Conservation (phyloP, 2,797 vertebrate genomes). For the Megalops cyprinoides region DNA sequence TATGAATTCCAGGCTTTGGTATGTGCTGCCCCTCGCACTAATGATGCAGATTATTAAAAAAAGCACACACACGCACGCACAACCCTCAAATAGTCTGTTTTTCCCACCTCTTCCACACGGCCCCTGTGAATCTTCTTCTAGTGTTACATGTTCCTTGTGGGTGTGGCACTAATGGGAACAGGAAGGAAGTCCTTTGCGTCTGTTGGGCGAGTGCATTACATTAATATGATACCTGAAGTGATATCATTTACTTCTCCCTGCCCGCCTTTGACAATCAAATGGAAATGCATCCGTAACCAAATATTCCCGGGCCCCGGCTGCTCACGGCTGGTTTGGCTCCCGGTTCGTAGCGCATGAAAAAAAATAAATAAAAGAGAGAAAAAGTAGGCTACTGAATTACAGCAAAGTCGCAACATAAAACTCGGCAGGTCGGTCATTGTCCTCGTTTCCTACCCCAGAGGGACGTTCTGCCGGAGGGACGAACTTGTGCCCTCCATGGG, state of each 20-base stretch:
- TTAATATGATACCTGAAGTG: slow-evolving; percentile 75
- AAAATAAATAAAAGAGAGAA: background rate
- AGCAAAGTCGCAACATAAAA: slow-evolving; percentile 28
- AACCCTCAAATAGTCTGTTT: slow-evolving; percentile 32
- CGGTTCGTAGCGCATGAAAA: slow-evolving; percentile 34
- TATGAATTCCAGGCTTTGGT: background rate
- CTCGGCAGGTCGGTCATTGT: background rate
- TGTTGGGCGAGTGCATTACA: slow-evolving; percentile 58
- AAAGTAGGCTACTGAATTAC: slow-evolving; percentile 35
- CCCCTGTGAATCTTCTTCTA: slow-evolving; percentile 75
- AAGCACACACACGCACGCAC: too few relatives aligned
- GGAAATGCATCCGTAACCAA: slow-evolving; percentile 75
- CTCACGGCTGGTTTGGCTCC: slow-evolving; percentile 60
- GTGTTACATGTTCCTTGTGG: slow-evolving; percentile 70
- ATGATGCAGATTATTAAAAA: background rate
- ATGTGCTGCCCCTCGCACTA: background rate
- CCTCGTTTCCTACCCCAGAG: slow-evolving; percentile 3
- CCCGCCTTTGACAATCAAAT: slow-evolving; percentile 74
- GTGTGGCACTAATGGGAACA: slow-evolving; percentile 76
- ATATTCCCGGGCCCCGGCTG: slow-evolving; percentile 64
- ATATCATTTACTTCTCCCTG: slow-evolving; percentile 73
- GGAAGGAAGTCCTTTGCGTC: slow-evolving; percentile 75
- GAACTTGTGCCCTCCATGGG: background rate
- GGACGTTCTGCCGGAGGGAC: slow-evolving; percentile 34
- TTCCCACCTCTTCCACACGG: slow-evolving; percentile 67